phyloP scores from a whole-genome alignment of 2,113 vertebrate genomes.

The Peromyscus leucopus region DNA sequence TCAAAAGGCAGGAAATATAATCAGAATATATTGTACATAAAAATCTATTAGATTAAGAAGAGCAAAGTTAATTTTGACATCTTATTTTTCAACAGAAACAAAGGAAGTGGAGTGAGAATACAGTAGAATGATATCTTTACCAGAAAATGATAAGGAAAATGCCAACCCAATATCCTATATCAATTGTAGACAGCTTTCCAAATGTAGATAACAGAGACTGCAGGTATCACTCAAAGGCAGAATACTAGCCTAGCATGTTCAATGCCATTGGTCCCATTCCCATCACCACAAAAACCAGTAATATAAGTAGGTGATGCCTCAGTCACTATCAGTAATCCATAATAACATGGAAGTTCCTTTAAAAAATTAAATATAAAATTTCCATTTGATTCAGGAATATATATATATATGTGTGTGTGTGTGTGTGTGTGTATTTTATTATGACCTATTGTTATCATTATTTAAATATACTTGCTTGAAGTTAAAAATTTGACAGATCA shows the following conservation, averaged over 20 bases:
- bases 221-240: not conserved
- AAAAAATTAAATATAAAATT: not conserved
- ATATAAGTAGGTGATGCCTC: not conserved
- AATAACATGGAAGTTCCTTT: not conserved
- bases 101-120: not conserved
- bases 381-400: not conserved
- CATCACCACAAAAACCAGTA: not conserved
- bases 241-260: too few relatives aligned
- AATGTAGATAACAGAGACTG: not conserved
- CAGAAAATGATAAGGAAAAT: not conserved
- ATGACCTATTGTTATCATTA: not conserved
- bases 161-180: not conserved
- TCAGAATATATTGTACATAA: not conserved
- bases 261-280: not conserved
- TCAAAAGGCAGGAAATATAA: not conserved
- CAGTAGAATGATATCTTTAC: not conserved
- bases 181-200: not conserved
- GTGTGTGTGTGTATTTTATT: not conserved
- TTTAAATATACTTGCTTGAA: constrained; percentile 7
- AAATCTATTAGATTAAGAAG: not conserved
- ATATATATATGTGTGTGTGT: too few relatives aligned
- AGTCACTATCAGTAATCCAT: not conserved
- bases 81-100: not conserved
- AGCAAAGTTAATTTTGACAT: not conserved
- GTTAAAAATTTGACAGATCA: constrained; percentile 18